Evolutionary conservation across 2,888 invertebrate species (phyloP), one percentile per base, ranked within the genome.

Genomic region (Tenodera sinensis): DNA sequence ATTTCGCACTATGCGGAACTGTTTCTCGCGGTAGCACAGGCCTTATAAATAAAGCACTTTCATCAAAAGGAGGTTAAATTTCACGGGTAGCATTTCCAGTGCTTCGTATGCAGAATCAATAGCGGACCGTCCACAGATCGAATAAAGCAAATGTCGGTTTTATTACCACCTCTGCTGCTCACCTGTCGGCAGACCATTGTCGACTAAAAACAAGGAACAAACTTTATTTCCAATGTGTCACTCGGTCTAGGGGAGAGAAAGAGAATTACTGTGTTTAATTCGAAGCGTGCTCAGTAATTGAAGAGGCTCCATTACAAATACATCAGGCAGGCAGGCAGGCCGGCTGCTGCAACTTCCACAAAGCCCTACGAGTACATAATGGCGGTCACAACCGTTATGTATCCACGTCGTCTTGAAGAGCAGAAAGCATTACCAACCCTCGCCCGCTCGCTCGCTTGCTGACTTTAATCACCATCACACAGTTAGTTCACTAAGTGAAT

Each of bases 241-340:
- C 2, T 30, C 85, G 7, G 42, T 14, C 14, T 14, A 14, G 27
- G 27, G 27, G n/a, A 42, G 34, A 27, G 34, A 14, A 20, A 87
- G 87, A 87, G 87, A 83, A 83, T 27, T 83, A 81, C n/a, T 71
- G 87, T 82, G 83, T 87, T 87, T 87, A 87, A 87, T 87, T 83
- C 87, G n/a, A 14, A 30, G 87, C 42, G 83, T 27, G 34, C n/a
- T 87, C 42, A 42, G 34, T 87, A 87, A 87, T 82, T 82, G 82
- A 87, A 87, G 87, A 83, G 87, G 9, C 27, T 87, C 87, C 34
- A 87, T 87, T 87, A 83, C 87, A 34, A 87, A 87, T 83, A 87
- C 82, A 87, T 83, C 82, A 82, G 42, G 42, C 42, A 12, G 42
- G 34, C 30, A 3, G 30, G 3, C 30, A 4, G 8, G 8, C 3